Evolutionary conservation across 2,113 vertebrate species (phyloP).

Genomic region (Austrofundulus limnaeus): DNA sequence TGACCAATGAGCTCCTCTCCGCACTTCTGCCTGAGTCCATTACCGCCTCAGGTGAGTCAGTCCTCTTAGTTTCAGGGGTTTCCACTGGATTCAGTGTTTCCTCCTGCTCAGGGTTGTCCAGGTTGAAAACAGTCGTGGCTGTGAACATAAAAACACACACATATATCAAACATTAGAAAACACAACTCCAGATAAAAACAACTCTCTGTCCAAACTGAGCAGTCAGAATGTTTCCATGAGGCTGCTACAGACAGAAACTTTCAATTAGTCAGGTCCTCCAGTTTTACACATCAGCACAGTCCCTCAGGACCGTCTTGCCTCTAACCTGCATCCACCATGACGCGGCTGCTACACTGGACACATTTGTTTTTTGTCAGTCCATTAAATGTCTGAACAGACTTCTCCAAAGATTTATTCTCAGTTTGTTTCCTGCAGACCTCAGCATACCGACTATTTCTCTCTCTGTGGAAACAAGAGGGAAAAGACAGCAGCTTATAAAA

Average conservation of each 20-base stretch:
- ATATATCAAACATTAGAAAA: no score
- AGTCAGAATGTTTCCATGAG: no score
- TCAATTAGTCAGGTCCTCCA: no score
- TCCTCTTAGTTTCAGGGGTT: constrained; percentile 15
- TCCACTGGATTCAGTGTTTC: neutral
- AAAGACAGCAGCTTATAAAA: neutral
- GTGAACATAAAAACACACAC: constrained; percentile 6
- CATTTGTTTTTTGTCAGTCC: constrained; percentile 84
- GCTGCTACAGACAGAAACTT: no score
- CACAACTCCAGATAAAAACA: neutral
- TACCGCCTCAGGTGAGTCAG: neutral
- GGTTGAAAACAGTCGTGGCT: constrained; percentile 78
- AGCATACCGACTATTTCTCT: constrained; percentile 76
- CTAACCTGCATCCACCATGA: constrained; percentile 82
- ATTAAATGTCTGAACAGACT: constrained; percentile 85
- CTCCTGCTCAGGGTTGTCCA: constrained; percentile 66
- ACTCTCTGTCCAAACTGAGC: no score
- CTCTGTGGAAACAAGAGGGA: constrained; percentile 66
- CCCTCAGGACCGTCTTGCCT: neutral
- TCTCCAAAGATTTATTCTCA: constrained; percentile 80
- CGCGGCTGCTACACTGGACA: constrained; percentile 80
- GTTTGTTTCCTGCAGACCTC: constrained; percentile 78
- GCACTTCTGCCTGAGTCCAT: constrained; percentile 8
- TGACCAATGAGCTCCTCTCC: constrained; percentile 39
- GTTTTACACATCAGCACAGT: neutral